Conservation (phyloP, 2,888 invertebrate species). For the Sialis lutaria region DNA sequence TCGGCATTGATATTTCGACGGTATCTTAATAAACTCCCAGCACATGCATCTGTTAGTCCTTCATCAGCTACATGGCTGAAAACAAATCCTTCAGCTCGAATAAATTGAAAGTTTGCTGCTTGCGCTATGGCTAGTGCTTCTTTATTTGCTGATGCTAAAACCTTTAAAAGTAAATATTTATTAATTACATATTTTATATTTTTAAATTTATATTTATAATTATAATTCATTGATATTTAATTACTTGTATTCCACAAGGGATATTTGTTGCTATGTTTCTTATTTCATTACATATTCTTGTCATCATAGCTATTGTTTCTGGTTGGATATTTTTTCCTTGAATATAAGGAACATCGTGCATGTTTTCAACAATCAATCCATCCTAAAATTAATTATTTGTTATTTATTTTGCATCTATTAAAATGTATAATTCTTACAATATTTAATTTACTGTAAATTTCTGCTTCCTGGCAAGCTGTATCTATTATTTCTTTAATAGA, state of each 20-base stretch:
- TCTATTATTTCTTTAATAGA: conserved; percentile 34
- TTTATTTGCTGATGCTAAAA: conserved; percentile 58
- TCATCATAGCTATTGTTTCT: conserved; percentile 51
- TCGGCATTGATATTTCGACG: conserved; percentile 47
- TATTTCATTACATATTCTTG: conserved; percentile 40
- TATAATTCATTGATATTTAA: not conserved
- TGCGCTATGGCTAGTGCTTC: conserved; percentile 61
- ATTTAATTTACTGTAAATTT: conserved; percentile 34
- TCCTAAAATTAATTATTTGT: conserved; percentile 29
- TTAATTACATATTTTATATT: not conserved
- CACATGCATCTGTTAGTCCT: conserved; percentile 58
- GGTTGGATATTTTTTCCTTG: conserved; percentile 38
- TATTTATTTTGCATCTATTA: conserved; percentile 2
- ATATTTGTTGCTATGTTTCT: conserved; percentile 26
- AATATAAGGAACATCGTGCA: conserved; percentile 62
- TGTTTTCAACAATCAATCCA: conserved; percentile 57
- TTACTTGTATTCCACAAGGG: conserved; percentile 44
- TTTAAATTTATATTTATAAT: not conserved
- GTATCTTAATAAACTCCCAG: conserved; percentile 53
- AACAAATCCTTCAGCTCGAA: conserved; percentile 63
- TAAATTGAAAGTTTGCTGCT: conserved; percentile 49
- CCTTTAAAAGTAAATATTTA: conserved; percentile 20
- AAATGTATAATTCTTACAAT: conserved; percentile 28
- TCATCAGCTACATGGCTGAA: conserved; percentile 69
- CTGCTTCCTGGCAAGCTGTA: conserved; percentile 40